Evolutionary conservation across 2,113 vertebrate species (phyloP), one percentile per base, ranked within the genome.

Genomic region (Ardeotis arabs): DNA sequence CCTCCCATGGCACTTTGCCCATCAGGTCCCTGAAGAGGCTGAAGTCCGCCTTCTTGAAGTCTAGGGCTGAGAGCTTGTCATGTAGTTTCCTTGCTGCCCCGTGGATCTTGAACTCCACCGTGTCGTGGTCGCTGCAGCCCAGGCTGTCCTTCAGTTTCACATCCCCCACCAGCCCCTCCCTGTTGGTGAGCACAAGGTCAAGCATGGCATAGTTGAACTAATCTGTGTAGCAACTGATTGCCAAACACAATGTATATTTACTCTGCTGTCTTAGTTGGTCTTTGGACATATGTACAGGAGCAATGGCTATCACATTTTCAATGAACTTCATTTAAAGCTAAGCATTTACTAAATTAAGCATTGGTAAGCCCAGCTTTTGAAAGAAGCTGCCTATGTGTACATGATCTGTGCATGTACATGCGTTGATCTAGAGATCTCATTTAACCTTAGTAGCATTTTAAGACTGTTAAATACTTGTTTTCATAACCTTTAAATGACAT

Each of bases 381-480:
- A 70, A 50, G 64, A 35, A 81, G 41, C 19, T 56, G 10, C 50
- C 12, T 45, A 1, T 27, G n/a, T 64, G 44, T 82, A 41, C 33
- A 22, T 0, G 0, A 29, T 62, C 63, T 52, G 1, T 84, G 27
- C 39, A 17, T 24, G 31, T 44, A 45, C 2, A 3, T 83, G 63
- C 35, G 15, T 80, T 53, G 44, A 44, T 80, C 45, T 53, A 53
- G 33, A 79, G 37, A 69, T 84, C 56, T 91, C 56, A 31, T 41
- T 87, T 93, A 81, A 74, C 52, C 47, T 50, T 55, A 66, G 41
- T 3, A 63, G 17, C 14, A 37, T 78, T 80, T 78, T 23, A 82
- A 87, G 56, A 23, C 56, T 29, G 22, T 81, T 89, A 56, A 87
- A 47, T 82, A 52, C 15, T 82, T 87, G 18, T 76, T 95, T 91